Conservation (phyloP, 2,797 vertebrate genomes). For the Phoebastria nigripes region DNA sequence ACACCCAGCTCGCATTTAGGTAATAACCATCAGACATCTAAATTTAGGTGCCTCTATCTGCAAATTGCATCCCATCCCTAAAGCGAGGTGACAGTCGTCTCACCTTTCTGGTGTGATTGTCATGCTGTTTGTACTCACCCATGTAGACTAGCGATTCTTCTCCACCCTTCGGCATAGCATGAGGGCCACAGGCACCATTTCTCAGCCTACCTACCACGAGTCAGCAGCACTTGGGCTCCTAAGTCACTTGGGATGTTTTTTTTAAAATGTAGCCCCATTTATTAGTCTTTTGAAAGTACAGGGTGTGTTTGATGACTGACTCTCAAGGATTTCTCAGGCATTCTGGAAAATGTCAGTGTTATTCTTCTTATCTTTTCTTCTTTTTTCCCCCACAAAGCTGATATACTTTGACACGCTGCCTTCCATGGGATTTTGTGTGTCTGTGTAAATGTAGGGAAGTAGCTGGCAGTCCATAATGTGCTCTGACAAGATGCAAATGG, state of each 20-base stretch:
- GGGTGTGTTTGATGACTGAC: neutral
- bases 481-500: conserved; percentile 18
- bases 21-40: neutral
- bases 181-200: neutral
- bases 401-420: neutral
- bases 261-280: neutral
- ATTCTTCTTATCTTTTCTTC: neutral
- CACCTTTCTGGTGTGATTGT: neutral
- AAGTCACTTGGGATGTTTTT: neutral
- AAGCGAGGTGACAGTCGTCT: neutral
- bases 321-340: neutral
- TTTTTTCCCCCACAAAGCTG: neutral
- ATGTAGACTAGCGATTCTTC: neutral
- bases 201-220: neutral
- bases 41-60: neutral
- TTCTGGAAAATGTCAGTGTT: neutral
- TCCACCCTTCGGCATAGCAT: neutral
- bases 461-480: neutral
- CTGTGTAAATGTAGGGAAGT: neutral
- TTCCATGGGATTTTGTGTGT: neutral
- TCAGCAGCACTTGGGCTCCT: neutral
- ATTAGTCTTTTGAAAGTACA: neutral
- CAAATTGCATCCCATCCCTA: neutral
- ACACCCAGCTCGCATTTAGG: neutral
- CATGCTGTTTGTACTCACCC: neutral